Conservation (phyloP, 2,113 vertebrate species). For the Heliornis fulica region DNA sequence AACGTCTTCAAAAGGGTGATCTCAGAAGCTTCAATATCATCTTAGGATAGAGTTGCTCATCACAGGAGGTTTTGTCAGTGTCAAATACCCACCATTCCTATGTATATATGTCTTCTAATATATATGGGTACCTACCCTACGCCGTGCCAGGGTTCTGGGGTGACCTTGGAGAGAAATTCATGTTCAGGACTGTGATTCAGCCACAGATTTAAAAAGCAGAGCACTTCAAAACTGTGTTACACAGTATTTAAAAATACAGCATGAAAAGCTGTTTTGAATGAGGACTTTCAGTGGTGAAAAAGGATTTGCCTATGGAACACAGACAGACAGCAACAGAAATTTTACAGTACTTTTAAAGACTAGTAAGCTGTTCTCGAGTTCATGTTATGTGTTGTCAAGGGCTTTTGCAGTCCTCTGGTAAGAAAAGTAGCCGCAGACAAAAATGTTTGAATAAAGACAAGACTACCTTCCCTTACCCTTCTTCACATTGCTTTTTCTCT, state of each 20-base stretch:
- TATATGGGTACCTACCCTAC: background rate
- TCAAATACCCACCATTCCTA: background rate
- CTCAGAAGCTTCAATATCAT: conserved; percentile 9
- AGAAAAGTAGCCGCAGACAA: background rate
- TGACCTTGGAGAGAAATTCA: background rate
- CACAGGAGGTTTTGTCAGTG: background rate
- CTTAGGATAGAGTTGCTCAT: background rate
- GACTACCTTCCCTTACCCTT: conserved; percentile 45
- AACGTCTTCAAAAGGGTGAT: conserved; percentile 12
- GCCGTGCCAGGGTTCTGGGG: background rate
- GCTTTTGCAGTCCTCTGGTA: background rate
- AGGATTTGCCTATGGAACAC: background rate
- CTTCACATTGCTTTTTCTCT: conserved; percentile 46
- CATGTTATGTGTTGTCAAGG: background rate
- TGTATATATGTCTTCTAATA: background rate
- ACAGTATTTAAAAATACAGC: background rate
- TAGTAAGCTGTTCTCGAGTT: background rate
- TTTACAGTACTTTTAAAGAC: background rate
- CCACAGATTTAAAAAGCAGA: background rate
- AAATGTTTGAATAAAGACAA: conserved; percentile 1
- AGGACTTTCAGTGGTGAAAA: background rate
- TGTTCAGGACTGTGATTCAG: background rate
- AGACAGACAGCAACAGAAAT: background rate
- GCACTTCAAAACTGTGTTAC: background rate
- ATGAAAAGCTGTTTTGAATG: background rate